Evolutionary conservation across 2,113 vertebrate genomes (phyloP).

Genomic region (Mixornis gularis): DNA sequence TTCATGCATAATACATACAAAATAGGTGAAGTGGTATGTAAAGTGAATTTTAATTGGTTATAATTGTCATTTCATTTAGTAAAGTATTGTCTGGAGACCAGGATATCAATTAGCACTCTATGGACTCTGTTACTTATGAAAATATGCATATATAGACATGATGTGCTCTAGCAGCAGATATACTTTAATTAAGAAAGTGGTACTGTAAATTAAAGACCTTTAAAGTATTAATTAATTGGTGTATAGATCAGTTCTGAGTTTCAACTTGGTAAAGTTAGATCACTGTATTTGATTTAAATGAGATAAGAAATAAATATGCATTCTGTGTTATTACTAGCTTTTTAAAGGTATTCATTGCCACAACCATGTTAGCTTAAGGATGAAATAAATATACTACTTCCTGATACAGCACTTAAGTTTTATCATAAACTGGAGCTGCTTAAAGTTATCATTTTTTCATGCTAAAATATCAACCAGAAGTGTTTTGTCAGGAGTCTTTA

Average conservation of each 20-base stretch:
- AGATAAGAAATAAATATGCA: neutral
- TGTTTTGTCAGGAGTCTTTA: slow-evolving; percentile 40
- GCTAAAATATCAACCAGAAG: slow-evolving; percentile 12
- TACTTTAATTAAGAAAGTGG: slow-evolving; percentile 82
- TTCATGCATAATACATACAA: slow-evolving; percentile 85
- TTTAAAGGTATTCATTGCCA: neutral
- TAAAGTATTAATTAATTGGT: slow-evolving; percentile 81
- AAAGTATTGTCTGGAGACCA: slow-evolving; percentile 85
- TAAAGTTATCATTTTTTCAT: neutral
- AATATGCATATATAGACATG: slow-evolving; percentile 78
- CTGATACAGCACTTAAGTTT: neutral
- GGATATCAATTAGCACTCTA: slow-evolving; percentile 86
- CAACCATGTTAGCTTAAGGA: neutral
- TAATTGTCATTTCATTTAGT: slow-evolving; percentile 89
- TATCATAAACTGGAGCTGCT: neutral
- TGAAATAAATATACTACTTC: neutral
- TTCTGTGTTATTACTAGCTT: neutral
- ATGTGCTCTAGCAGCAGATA: slow-evolving; percentile 72
- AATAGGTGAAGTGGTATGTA: slow-evolving; percentile 84
- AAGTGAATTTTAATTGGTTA: slow-evolving; percentile 88
- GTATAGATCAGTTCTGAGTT: slow-evolving; percentile 65
- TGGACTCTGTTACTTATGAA: slow-evolving; percentile 81
- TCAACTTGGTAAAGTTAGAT: slow-evolving; percentile 63
- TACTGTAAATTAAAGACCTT: slow-evolving; percentile 81
- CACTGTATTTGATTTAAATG: slow-evolving; percentile 36